These are phyloP conservation scores for Phalacrocorax pelagicus DNA, from an alignment of 2,113 vertebrate species.

Conservation along the genomic window DNA sequence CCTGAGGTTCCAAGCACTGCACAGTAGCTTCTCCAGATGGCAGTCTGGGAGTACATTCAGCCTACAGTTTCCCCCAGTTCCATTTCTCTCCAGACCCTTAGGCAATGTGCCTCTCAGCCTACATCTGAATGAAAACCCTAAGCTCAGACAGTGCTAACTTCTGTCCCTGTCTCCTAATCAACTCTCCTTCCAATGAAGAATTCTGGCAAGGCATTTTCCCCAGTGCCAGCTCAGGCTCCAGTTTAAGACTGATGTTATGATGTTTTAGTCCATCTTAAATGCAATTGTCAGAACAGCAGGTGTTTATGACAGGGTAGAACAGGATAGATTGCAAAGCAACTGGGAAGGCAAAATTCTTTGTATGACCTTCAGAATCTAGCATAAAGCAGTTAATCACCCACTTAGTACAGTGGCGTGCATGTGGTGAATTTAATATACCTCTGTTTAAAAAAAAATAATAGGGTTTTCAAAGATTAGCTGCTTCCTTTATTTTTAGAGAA, in stretches of 20 bases:
- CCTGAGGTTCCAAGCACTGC: neutral
- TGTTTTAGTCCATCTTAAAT: neutral
- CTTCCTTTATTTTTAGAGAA: neutral
- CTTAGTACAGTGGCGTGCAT: neutral
- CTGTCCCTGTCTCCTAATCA: neutral
- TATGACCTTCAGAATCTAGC: neutral
- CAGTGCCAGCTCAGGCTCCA: neutral
- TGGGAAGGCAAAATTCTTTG: neutral
- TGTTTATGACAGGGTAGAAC: neutral
- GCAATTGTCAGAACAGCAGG: neutral
- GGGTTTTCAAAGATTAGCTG: neutral
- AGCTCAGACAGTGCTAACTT: neutral
- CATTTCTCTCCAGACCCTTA: neutral
- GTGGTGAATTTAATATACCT: neutral
- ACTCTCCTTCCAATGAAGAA: neutral
- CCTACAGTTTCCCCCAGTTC: neutral
- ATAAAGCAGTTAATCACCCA: neutral
- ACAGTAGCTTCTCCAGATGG: neutral
- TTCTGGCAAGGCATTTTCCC: neutral
- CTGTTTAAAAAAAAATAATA: neutral
- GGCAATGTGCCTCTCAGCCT: neutral
- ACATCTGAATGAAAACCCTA: neutral
- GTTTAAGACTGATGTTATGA: accelerated
- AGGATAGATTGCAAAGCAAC: neutral
- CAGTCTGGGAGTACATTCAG: neutral